These are phyloP conservation scores for Tryphoninae sp. DNA, from an alignment of 2,888 invertebrate genomes.

Conservation along the genomic window DNA sequence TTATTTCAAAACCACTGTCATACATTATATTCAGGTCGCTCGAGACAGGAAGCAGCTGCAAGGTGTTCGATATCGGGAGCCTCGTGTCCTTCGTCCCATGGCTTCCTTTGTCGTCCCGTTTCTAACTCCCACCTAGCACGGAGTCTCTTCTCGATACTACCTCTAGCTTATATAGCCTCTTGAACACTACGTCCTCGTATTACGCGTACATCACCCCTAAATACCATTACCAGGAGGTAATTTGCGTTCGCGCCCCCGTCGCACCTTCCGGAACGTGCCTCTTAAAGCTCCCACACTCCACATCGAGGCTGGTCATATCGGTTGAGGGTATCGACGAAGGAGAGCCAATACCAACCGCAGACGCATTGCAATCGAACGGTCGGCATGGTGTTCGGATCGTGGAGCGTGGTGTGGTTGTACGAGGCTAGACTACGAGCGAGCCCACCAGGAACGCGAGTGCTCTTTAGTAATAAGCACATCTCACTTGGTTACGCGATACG, in stretches of 20 bases:
- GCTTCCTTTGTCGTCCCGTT: slow-evolving; percentile 3
- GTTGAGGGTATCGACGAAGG: slow-evolving; percentile 38
- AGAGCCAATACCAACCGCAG: slow-evolving; percentile 51
- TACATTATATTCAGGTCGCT: neutral
- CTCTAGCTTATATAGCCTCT: neutral
- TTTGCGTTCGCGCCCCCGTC: slow-evolving; percentile 55
- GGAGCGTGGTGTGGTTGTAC: slow-evolving; percentile 39
- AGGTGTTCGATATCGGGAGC: slow-evolving; percentile 26
- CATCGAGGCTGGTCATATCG: slow-evolving; percentile 33
- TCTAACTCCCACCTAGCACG: neutral
- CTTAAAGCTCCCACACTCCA: slow-evolving; percentile 63
- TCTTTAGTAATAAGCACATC: slow-evolving; percentile 42
- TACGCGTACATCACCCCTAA: slow-evolving; percentile 46
- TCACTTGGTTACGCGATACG: slow-evolving; percentile 75
- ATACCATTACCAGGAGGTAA: slow-evolving; percentile 53
- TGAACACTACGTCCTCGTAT: slow-evolving; percentile 26
- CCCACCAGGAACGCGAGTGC: slow-evolving; percentile 67
- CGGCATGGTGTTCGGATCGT: slow-evolving; percentile 18
- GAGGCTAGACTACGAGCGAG: slow-evolving; percentile 70
- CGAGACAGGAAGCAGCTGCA: neutral
- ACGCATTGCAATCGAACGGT: slow-evolving; percentile 46
- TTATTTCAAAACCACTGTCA: too few species aligned
- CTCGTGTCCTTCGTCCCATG: neutral
- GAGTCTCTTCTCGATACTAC: neutral
- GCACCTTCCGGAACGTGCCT: slow-evolving; percentile 67